Evolutionary conservation across 2,888 invertebrate species (phyloP), one percentile per base, ranked within the genome.

Genomic region (Limenitis camilla): DNA sequence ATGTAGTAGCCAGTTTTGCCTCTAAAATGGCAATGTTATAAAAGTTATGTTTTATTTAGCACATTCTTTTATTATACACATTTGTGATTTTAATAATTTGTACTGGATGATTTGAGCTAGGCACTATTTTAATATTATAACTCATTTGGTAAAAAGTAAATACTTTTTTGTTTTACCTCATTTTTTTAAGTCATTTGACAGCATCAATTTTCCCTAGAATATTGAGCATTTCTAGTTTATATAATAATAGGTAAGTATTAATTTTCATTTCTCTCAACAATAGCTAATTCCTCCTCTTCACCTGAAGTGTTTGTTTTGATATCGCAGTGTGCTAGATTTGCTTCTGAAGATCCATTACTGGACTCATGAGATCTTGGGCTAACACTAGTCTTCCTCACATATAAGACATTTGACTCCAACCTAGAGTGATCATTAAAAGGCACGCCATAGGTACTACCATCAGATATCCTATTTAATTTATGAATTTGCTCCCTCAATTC

Each of bases 401-500:
- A 86, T 5, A 85, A 62, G 32, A 83, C 76, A 56, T 84, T 84
- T 0, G 83, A 79, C 49, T 83, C 83, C 43, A 82, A 55, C 50
- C 77, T 76, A 53, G 61, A 66, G 50, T 71, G 67, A 35, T 73
- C 73, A 41, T 64, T 67, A 27, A 66, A 68, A 0, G 68, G 64
- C 5, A 68, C 60, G 2, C 68, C 71, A 38, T 84, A 85, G 1
- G 77, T 74, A 46, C 78, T 81, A 0, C 83, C 79, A 40, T 87
- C 87, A 0, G 87, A 86, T 68, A 86, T 80, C 64, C 87, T 72
- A 59, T 86, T 87, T 8, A 87, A 48, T 58, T 85, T 85, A 41
- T 87, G 86, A 63, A 87, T 87, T 57, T 86, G 86, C 55, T 87
- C 87, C 43, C 86, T 71, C 6, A 87, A 55, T 53, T 87, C 86